These are phyloP conservation scores for Ctenodactylus gundi DNA, from an alignment of 2,113 vertebrate genomes.

Conservation along the genomic window DNA sequence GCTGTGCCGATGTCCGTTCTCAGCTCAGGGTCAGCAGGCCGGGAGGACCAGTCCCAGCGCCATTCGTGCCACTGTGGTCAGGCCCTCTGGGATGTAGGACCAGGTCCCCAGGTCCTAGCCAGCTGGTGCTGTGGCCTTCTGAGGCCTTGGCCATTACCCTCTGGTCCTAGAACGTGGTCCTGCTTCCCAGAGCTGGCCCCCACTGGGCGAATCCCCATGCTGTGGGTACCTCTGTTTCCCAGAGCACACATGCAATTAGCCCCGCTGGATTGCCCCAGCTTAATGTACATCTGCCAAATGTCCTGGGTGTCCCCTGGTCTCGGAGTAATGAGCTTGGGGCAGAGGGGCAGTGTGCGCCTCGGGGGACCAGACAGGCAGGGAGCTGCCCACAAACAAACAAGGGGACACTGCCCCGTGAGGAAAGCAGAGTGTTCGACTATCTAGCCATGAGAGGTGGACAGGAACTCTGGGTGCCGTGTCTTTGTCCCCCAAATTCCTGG, in stretches of 20 bases:
- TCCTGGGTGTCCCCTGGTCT: not conserved
- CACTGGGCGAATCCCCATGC: not conserved
- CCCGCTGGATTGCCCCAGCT: not conserved
- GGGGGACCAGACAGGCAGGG: too few relatives aligned
- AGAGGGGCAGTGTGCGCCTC: too few relatives aligned
- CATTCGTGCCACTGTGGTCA: too few relatives aligned
- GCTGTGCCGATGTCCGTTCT: not conserved
- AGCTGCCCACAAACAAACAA: too few relatives aligned
- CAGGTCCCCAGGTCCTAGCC: not conserved
- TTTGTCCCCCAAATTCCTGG: not conserved
- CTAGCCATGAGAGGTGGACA: too few relatives aligned
- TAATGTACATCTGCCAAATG: not conserved
- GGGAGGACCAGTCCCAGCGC: not conserved
- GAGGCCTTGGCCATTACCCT: not conserved
- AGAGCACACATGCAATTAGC: not conserved
- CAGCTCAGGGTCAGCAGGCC: not conserved
- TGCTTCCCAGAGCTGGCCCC: not conserved
- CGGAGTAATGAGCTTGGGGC: too few relatives aligned
- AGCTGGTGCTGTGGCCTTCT: too few relatives aligned
- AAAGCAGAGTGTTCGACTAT: not conserved
- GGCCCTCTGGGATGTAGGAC: too few relatives aligned
- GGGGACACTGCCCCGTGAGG: not conserved
- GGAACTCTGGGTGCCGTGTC: not conserved
- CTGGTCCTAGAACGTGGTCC: accelerated
- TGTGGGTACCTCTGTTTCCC: not conserved